Evolutionary conservation across 2,888 invertebrate species (phyloP).

Genomic region (Ormyrus thymus): DNA sequence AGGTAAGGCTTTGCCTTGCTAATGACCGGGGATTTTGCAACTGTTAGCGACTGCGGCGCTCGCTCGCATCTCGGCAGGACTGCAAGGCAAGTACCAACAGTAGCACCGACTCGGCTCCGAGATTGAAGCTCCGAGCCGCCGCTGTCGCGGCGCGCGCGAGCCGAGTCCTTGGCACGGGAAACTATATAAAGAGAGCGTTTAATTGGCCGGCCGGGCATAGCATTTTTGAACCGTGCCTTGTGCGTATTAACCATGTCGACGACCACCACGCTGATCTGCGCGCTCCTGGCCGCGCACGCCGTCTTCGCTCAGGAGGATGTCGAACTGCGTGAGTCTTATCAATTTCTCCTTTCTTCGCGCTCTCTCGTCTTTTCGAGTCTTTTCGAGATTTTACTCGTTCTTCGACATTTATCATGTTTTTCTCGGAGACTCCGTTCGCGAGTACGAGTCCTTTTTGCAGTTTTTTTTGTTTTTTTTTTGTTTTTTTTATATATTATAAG

Average conservation of each 20-base stretch:
- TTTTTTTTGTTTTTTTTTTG: not conserved
- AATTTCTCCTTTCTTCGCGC: not conserved
- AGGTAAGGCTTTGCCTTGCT: slow-evolving; percentile 50
- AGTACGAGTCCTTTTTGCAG: too few relatives aligned
- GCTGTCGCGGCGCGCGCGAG: slow-evolving; percentile 5
- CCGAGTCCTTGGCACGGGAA: slow-evolving; percentile 71
- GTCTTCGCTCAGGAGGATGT: slow-evolving; percentile 61
- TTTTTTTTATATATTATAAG: not conserved
- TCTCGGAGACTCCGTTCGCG: not conserved
- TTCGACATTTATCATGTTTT: not conserved
- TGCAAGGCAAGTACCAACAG: slow-evolving; percentile 51
- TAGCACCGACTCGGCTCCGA: slow-evolving; percentile 57
- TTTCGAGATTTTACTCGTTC: not conserved
- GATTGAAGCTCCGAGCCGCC: not conserved
- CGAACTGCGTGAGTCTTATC: slow-evolving; percentile 63
- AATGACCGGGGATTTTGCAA: slow-evolving; percentile 74
- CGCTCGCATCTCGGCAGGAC: not conserved
- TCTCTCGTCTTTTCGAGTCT: not conserved
- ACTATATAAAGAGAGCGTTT: slow-evolving; percentile 73
- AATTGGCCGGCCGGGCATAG: slow-evolving; percentile 67
- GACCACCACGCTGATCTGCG: slow-evolving; percentile 44
- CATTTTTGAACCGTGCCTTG: slow-evolving; percentile 65
- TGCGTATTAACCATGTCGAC: slow-evolving; percentile 39
- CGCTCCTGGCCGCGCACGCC: slow-evolving; percentile 55
- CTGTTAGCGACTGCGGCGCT: slow-evolving; percentile 3